Conservation (phyloP, 2,797 vertebrate species). For the Microchirus variegatus region DNA sequence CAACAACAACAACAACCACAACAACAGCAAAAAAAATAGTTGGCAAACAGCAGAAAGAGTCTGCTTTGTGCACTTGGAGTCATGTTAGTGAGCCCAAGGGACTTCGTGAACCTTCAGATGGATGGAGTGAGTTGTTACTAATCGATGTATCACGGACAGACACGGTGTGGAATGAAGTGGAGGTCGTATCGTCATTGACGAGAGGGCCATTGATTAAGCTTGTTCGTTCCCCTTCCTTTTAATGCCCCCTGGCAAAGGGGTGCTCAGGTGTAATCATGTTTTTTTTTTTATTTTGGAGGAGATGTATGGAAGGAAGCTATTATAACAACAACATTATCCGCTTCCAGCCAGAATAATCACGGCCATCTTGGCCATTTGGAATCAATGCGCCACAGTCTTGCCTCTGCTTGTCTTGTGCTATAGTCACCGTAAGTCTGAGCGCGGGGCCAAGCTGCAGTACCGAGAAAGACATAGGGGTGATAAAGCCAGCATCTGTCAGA, state of each 20-base stretch:
- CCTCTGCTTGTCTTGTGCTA: slow-evolving; percentile 49
- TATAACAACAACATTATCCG: slow-evolving; percentile 68
- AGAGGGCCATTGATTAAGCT: slow-evolving; percentile 70
- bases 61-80: slow-evolving; percentile 17
- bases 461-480: slow-evolving; percentile 67
- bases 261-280: slow-evolving; percentile 68
- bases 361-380: slow-evolving; percentile 59
- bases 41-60: slow-evolving; percentile 19
- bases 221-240: slow-evolving; percentile 73
- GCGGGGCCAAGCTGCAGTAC: slow-evolving; percentile 54
- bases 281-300: slow-evolving; percentile 33
- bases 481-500: slow-evolving; percentile 79
- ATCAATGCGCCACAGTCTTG: slow-evolving; percentile 59
- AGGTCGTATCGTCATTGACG: slow-evolving; percentile 71
- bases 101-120: slow-evolving; percentile 43
- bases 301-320: slow-evolving; percentile 54
- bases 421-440: slow-evolving; percentile 58
- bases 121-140: slow-evolving; percentile 62
- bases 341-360: slow-evolving; percentile 67
- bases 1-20: slow-evolving; percentile 30
- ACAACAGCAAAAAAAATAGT: slow-evolving; percentile 10
- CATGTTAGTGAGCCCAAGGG: slow-evolving; percentile 24
- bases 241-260: slow-evolving; percentile 66
- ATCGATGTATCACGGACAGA: slow-evolving; percentile 71
- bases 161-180: slow-evolving; percentile 63